Evolutionary conservation across 2,888 invertebrate genomes (phyloP).

Genomic region (Chromoteleia sp.): DNA sequence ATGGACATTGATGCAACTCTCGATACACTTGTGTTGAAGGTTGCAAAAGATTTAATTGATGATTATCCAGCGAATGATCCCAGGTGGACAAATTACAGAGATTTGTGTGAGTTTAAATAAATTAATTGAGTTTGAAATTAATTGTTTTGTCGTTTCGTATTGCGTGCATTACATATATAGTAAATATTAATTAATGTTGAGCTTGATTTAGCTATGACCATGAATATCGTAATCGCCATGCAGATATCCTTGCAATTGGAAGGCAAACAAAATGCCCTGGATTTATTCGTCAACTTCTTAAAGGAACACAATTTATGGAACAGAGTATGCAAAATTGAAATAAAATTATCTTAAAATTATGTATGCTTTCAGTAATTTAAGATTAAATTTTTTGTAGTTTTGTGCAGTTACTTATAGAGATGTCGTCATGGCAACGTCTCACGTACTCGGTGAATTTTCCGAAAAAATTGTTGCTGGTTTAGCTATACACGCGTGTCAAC

Average conservation of each 20-base stretch:
- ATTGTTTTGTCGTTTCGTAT: no score
- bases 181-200: not conserved
- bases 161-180: not conserved
- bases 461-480: constrained; percentile 92
- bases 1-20: constrained; percentile 85
- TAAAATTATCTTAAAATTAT: no score
- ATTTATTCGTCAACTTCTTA: constrained; percentile 91
- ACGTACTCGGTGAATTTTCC: constrained; percentile 89
- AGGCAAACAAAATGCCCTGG: constrained; percentile 93
- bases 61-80: constrained; percentile 96
- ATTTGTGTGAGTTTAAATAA: constrained; percentile 78
- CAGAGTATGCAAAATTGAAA: constrained; percentile 85
- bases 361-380: not conserved
- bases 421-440: constrained; percentile 86
- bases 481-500: constrained; percentile 88
- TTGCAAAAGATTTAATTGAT: constrained; percentile 92
- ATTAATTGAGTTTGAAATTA: no score
- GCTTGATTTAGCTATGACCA: constrained; percentile 77
- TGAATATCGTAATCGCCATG: constrained; percentile 87
- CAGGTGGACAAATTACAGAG: constrained; percentile 87
- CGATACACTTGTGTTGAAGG: constrained; percentile 87
- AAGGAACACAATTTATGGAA: constrained; percentile 89
- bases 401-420: constrained; percentile 85
- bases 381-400: constrained; percentile 79
- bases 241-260: constrained; percentile 94